phyloP scores from a whole-genome alignment of 2,113 vertebrate species.

The Apistogramma diplotaenia region DNA sequence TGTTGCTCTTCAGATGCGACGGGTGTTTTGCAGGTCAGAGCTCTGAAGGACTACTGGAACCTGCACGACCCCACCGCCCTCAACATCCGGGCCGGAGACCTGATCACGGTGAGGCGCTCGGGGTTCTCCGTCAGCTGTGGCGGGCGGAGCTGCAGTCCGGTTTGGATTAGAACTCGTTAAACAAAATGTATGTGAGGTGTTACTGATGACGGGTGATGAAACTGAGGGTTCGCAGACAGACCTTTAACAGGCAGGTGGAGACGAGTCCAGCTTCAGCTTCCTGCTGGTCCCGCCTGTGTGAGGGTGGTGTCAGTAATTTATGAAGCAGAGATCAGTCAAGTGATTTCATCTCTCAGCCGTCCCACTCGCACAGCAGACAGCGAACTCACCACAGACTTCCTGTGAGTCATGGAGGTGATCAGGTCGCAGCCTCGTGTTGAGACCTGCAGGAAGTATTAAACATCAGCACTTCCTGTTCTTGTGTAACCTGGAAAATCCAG shows the following conservation, averaged over 20 bases:
- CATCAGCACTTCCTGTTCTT: fast-evolving
- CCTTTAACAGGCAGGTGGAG: neutral
- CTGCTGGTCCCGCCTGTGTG: neutral
- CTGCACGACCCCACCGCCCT: slow-evolving; percentile 94
- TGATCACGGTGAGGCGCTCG: slow-evolving; percentile 85
- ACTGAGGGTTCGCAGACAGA: too few relatives aligned
- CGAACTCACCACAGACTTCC: neutral
- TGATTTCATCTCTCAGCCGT: neutral
- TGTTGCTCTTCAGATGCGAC: slow-evolving; percentile 83
- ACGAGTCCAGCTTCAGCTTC: neutral
- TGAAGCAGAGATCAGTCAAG: neutral
- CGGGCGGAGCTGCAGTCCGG: neutral
- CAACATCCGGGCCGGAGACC: slow-evolving; percentile 89
- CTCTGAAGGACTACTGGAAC: slow-evolving; percentile 97
- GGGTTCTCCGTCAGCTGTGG: neutral
- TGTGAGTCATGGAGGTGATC: neutral
- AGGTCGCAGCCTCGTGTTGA: neutral
- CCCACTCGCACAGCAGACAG: too few relatives aligned
- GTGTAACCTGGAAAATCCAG: neutral
- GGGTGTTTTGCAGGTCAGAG: slow-evolving; percentile 91
- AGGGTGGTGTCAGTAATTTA: neutral
- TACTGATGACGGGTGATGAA: too few relatives aligned
- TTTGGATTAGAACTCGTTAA: neutral
- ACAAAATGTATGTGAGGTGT: neutral
- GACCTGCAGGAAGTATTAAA: neutral